These are phyloP conservation scores for Acromyrmex echinatior DNA, from an alignment of 1,140 invertebrate species.

Conservation along the genomic window DNA sequence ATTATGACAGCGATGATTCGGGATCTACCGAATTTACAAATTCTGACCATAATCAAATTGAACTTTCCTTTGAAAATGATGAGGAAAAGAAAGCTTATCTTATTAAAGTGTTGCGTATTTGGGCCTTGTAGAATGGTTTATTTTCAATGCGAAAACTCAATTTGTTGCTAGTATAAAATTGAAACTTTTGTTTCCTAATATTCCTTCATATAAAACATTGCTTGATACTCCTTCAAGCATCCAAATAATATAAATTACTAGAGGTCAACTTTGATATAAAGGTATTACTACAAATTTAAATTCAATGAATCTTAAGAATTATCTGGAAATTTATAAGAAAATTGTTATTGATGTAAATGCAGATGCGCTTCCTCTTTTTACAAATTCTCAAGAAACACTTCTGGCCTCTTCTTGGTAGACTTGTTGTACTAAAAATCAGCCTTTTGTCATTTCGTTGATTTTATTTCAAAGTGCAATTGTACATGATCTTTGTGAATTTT, in stretches of 20 bases:
- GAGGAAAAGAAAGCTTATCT: neutral
- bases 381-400: neutral
- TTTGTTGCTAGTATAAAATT: neutral
- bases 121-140: neutral
- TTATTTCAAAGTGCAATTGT: neutral
- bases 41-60: neutral
- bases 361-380: neutral
- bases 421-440: neutral
- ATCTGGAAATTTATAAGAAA: neutral
- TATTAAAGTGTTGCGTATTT: constrained; percentile 1
- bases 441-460: neutral
- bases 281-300: neutral
- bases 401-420: constrained; percentile 1
- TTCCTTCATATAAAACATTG: constrained; percentile 2
- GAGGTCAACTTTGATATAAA: neutral
- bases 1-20: neutral
- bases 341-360: neutral
- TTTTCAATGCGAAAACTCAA: neutral
- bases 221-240: neutral
- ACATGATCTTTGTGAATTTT: neutral
- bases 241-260: neutral
- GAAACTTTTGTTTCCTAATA: neutral
- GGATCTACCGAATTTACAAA: neutral
- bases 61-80: neutral
- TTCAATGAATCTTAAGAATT: neutral